Conservation (phyloP, 2,797 vertebrate genomes). For the Sarcophilus harrisii region DNA sequence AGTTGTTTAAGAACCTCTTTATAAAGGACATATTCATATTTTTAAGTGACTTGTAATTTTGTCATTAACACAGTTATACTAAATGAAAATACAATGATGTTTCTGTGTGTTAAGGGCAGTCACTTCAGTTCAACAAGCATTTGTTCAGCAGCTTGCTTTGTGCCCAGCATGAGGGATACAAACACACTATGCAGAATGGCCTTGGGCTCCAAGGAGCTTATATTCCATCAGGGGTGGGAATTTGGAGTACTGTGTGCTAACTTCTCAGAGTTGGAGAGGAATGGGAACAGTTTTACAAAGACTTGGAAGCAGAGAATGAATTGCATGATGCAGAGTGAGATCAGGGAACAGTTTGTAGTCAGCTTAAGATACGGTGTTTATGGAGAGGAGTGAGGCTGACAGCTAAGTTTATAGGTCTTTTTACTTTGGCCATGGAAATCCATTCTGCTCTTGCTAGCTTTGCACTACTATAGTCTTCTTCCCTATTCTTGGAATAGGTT, state of each 20-base stretch:
- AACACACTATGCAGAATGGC: background rate
- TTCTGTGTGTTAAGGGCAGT: slow-evolving; percentile 23
- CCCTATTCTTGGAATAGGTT: background rate
- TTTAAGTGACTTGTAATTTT: slow-evolving; percentile 38
- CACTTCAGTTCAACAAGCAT: background rate
- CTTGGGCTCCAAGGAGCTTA: background rate
- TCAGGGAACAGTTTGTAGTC: background rate
- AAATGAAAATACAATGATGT: slow-evolving; percentile 34
- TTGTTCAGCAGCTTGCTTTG: background rate
- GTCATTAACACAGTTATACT: slow-evolving; percentile 39
- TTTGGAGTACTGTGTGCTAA: background rate
- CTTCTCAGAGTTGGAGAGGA: background rate
- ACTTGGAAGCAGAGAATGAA: background rate
- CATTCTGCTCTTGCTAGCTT: background rate
- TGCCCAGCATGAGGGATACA: background rate
- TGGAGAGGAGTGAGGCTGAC: background rate
- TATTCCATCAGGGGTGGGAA: background rate
- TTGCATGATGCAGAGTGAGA: background rate
- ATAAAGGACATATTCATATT: background rate
- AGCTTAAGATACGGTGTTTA: background rate
- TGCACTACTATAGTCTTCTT: background rate
- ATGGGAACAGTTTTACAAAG: background rate
- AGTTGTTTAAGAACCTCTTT: slow-evolving; percentile 33
- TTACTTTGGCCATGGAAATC: background rate
- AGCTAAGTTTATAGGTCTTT: background rate